Base-by-base conservation (phyloP, 1,140 invertebrate genomes). In the Drosophila sulfurigaster region DNA sequence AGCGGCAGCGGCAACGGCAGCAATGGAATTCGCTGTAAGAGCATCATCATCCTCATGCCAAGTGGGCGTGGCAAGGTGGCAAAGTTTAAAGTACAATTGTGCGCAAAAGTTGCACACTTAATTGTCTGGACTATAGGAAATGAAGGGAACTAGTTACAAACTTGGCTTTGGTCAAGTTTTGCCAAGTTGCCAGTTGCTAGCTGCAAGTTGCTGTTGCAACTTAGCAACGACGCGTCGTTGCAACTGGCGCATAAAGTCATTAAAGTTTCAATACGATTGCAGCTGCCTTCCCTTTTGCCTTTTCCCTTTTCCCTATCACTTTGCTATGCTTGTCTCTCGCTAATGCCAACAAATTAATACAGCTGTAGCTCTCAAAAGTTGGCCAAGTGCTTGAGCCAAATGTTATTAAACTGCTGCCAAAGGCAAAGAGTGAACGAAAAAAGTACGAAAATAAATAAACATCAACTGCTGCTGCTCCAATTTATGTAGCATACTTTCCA, bases 181-280 rank as follows among this genome's bases (percentile, higher is more conserved):
- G 25, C 28, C n/a, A 32, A 30, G 65, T 6, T 13, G 20, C 10
- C 16, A 30, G 65, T 6, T 13, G 20, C 10, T 28, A 16, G 35
- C 13, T 63, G 20, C 20, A 25, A 25, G 20, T 25, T 25, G 20
- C 20, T n/a, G 49, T 60, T 28, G 74, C 59, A 25, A 38, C 54
- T 45, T 74, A 46, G 30, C 68, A 67, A 80, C 52, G 56, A 85
- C 3, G 20, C 20, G 20, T 25, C 20, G 56, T 85, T 77, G 73
- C 73, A 64, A 75, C 73, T 88, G 74, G 72, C 83, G 82, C 82
- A 87, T 88, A 75, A 86, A 86, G 82, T 86, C 82, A 86, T 86
- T 86, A 86, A 88, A 87, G 82, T 86, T 86, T 72, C 72, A 80
- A 85, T 87, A 75, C 79, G 79, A 86, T 87, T 87, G 56, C 43